Evolutionary conservation across 2,113 vertebrate species (phyloP), one percentile per base, ranked within the genome.

Genomic region (Talpa occidentalis): DNA sequence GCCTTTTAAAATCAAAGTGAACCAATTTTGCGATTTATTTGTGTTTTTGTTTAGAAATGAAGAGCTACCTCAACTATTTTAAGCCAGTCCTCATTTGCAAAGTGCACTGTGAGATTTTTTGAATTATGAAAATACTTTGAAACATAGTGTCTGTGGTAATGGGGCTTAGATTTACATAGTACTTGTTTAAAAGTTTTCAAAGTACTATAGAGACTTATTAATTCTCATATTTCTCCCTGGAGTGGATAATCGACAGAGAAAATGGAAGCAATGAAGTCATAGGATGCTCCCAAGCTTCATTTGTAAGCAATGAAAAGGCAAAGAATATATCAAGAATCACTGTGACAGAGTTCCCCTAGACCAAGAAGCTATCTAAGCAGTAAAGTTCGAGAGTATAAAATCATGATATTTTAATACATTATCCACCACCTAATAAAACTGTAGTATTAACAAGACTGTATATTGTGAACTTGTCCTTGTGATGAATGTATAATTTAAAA

Each of bases 141-240:
- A 69, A 96, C 87, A 78, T 82, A 44, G 8, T 81, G 3, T 62
- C 30, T 72, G 19, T 26, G 3, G 30, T 47, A 87, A 80, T 56
- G 54, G 76, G 8, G 60, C 92, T 93, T 72, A 67, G 66, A 60
- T 90, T 91, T 87, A 92, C 67, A 60, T 21, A 52, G 73, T n/a
- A 66, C 35, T 37, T 76, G 24, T 69, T 91, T 73, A 85, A 96
- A 95, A 88, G 42, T 96, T 88, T 82, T 81, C 78, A 73, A 69
- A 67, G 52, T 89, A 74, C 47, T 82, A 91, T 37, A 70, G 42
- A 94, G 82, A 67, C 64, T 59, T 70, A 62, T 74, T 78, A 90
- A 85, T 84, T 80, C 72, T 60, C 82, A 62, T 30, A 74, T 86
- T 73, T 84, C 59, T 89, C 59, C 79, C n/a, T 73, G 56, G 83